Percentiles rank a stretch among this genome's conserved stretches.
Conservation (phyloP, 2,113 vertebrate genomes). For the Melanerpes formicivorus region DNA sequence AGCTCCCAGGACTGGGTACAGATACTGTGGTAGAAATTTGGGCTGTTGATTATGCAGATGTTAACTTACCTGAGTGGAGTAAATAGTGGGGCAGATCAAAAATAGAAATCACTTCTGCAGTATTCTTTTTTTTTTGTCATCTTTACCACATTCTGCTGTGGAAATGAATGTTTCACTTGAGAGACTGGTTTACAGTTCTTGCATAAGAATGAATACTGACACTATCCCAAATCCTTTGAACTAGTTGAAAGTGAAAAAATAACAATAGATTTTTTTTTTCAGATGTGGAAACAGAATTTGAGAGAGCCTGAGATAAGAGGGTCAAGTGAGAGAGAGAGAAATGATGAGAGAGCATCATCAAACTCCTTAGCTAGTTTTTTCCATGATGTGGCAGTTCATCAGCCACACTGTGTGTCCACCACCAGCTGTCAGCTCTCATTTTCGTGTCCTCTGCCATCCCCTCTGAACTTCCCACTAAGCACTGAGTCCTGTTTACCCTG, state of each 20-base stretch:
- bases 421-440: background rate
- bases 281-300: background rate
- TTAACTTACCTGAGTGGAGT: background rate
- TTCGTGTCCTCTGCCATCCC: background rate
- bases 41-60: background rate
- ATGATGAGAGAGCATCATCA: fast-evolving
- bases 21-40: background rate
- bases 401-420: fast-evolving
- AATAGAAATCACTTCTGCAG: background rate
- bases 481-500: fast-evolving
- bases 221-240: background rate
- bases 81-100: background rate
- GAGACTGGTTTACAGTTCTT: background rate
- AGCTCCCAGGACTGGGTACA: background rate
- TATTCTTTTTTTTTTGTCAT: background rate
- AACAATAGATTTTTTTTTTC: background rate
- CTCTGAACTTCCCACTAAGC: background rate
- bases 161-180: background rate
- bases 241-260: background rate
- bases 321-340: background rate
- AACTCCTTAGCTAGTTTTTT: background rate
- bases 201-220: background rate
- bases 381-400: background rate
- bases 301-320: background rate
- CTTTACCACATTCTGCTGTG: background rate